Conservation (phyloP, 2,113 vertebrate genomes). For the Semicossyphus pulcher region DNA sequence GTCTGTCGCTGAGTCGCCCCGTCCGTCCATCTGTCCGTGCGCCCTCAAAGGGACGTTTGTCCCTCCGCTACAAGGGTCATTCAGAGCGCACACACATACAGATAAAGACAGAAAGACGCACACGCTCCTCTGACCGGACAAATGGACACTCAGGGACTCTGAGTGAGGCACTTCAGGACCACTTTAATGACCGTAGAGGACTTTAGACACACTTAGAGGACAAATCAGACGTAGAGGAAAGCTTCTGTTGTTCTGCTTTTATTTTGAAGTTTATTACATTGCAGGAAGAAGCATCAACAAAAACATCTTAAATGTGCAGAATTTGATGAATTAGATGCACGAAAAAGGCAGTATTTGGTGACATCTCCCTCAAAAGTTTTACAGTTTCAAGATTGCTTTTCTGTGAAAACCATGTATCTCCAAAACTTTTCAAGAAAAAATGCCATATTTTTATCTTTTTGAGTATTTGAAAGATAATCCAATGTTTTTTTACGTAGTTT, state of each 20-base stretch:
- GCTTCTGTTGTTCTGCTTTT: conserved; percentile 44
- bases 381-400: no score
- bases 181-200: conserved; percentile 36
- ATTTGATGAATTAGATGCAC: no score
- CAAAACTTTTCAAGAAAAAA: no score
- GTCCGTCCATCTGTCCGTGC: conserved; percentile 59
- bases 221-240: conserved; percentile 37
- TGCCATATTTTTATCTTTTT: no score
- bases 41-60: conserved; percentile 73
- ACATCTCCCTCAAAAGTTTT: no score
- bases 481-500: no score
- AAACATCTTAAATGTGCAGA: no score
- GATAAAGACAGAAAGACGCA: conserved; percentile 7
- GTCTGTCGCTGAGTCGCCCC: conserved; percentile 65
- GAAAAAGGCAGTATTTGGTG: no score
- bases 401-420: no score
- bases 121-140: conserved; percentile 57
- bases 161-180: conserved; percentile 50
- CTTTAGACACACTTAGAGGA: conserved; percentile 34
- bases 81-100: conserved; percentile 38
- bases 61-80: conserved; percentile 43
- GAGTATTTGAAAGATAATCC: no score
- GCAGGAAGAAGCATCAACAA: no score
- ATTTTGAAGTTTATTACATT: conserved; percentile 26
- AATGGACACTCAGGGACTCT: conserved; percentile 52